Conservation (phyloP, 1,140 invertebrate species). For the Lycorma delicatula region DNA sequence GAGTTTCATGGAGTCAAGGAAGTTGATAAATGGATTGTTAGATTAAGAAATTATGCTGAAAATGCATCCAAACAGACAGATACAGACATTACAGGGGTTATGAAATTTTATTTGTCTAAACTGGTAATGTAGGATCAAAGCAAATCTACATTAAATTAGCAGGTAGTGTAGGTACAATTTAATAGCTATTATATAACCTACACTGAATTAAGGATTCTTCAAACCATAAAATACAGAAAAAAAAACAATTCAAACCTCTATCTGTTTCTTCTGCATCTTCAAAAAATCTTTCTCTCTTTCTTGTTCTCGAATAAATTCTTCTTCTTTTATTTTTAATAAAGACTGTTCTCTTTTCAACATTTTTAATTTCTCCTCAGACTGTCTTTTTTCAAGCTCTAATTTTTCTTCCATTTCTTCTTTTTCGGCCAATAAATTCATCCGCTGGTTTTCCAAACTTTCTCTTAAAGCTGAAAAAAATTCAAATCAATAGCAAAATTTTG, state of each 20-base stretch:
- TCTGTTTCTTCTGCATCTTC: background rate
- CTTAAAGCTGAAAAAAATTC: background rate
- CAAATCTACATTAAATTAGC: too few species aligned
- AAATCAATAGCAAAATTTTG: background rate
- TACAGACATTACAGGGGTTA: too few species aligned
- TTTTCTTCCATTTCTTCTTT: slow-evolving; percentile 2
- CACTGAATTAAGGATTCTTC: too few species aligned
- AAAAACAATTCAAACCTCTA: slow-evolving; percentile 7
- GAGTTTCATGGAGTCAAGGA: too few species aligned
- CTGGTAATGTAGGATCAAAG: too few species aligned
- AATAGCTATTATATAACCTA: too few species aligned
- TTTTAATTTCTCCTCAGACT: background rate
- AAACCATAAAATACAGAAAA: too few species aligned
- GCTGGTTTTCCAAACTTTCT: background rate
- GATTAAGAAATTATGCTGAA: too few species aligned
- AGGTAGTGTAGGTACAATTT: too few species aligned
- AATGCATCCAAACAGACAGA: too few species aligned
- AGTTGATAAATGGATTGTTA: too few species aligned
- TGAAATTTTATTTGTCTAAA: too few species aligned
- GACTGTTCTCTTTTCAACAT: background rate
- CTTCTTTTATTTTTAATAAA: background rate
- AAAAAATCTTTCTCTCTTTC: slow-evolving; percentile 1
- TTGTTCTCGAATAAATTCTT: background rate
- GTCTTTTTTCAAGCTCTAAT: background rate
- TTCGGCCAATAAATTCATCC: background rate